Evolutionary conservation across 1,140 invertebrate genomes (phyloP).

Genomic region (Gerris buenoi): DNA sequence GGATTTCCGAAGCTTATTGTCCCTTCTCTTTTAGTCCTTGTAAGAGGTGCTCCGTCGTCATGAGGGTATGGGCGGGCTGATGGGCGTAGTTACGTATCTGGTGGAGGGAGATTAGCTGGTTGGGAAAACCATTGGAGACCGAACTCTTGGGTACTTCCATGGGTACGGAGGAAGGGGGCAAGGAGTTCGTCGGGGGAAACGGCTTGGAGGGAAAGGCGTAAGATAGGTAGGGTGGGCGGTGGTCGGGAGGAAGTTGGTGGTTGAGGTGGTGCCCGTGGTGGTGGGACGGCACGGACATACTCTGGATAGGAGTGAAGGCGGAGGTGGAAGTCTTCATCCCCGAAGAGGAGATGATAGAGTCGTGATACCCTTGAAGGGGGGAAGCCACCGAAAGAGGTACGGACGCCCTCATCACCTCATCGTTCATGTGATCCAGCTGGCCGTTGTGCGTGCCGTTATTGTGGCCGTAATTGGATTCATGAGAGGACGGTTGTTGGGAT

Average conservation of each 20-base stretch:
- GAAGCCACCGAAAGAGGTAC: conserved; percentile 31
- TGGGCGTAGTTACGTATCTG: conserved; percentile 94
- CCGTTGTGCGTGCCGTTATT: conserved; percentile 27
- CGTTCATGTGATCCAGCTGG: conserved; percentile 22
- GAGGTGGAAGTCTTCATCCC: conserved; percentile 46
- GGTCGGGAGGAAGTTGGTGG: conserved; percentile 46
- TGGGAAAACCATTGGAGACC: conserved; percentile 64
- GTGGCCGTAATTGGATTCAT: conserved; percentile 12
- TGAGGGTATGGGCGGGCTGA: conserved; percentile 42
- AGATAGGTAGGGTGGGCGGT: conserved; percentile 59
- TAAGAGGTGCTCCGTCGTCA: conserved; percentile 25
- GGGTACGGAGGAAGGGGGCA: conserved; percentile 20
- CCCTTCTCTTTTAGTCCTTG: conserved; percentile 24
- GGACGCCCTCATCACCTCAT: conserved; percentile 32
- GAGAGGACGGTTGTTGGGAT: conserved; percentile 17
- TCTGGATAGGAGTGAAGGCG: conserved; percentile 78
- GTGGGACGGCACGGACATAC: conserved; percentile 50
- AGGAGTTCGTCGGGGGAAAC: conserved; percentile 19
- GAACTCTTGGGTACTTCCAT: conserved; percentile 35
- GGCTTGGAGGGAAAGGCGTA: conserved; percentile 39
- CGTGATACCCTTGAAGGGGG: conserved; percentile 29
- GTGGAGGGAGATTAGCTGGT: conserved; percentile 87
- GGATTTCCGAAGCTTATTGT: conserved; percentile 22
- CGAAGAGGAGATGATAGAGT: conserved; percentile 22
- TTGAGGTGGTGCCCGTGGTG: conserved; percentile 46